Percentiles rank a stretch among this genome's conserved stretches.
Conservation (phyloP, 2,888 invertebrate genomes). For the Lydus trimaculatus region DNA sequence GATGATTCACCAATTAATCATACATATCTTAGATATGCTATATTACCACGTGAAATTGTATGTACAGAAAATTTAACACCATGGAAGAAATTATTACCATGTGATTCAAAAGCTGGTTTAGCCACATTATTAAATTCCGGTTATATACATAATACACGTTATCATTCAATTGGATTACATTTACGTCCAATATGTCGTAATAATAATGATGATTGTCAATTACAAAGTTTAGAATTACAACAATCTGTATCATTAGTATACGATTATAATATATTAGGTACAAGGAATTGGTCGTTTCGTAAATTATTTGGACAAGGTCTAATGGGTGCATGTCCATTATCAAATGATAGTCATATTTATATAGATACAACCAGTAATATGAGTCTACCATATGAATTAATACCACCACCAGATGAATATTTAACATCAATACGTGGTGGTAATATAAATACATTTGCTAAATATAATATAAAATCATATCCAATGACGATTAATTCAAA, state of each 20-base stretch:
- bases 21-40: constrained; percentile 73
- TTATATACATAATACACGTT: constrained; percentile 90
- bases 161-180: constrained; percentile 89
- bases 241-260: constrained; percentile 89
- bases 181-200: constrained; percentile 80
- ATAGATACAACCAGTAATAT: constrained; percentile 76
- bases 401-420: constrained; percentile 68
- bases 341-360: constrained; percentile 79
- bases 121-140: constrained; percentile 89
- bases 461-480: constrained; percentile 67
- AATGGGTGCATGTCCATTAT: constrained; percentile 81
- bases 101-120: constrained; percentile 88
- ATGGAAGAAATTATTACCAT: constrained; percentile 97
- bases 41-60: constrained; percentile 94
- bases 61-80: constrained; percentile 99
- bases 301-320: constrained; percentile 88
- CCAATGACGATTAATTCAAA: constrained; percentile 73
- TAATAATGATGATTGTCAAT: constrained; percentile 58
- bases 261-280: constrained; percentile 74
- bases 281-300: constrained; percentile 83
- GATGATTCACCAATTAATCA: constrained; percentile 61
- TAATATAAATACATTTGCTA: constrained; percentile 70
- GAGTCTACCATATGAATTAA: constrained; percentile 69
- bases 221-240: constrained; percentile 78
- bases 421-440: constrained; percentile 74